Conservation (phyloP, 2,797 vertebrate genomes). For the Protonibea diacanthus region DNA sequence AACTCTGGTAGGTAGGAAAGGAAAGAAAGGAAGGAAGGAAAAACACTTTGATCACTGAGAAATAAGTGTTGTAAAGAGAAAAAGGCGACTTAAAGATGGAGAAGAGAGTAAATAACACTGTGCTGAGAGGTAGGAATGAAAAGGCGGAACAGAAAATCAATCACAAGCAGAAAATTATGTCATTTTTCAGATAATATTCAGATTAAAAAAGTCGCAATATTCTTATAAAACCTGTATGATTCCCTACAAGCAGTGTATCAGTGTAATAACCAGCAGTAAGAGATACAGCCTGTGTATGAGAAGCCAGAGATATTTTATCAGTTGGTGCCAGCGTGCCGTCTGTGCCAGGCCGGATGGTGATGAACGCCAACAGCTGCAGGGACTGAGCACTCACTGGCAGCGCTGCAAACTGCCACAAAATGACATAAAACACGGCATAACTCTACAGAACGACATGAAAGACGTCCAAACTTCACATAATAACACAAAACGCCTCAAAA, state of each 20-base stretch:
- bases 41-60: background rate
- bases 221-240: background rate
- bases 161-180: background rate
- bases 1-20: constrained; percentile 90
- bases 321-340: constrained; percentile 45
- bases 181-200: background rate
- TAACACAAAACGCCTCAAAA: background rate
- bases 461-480: background rate
- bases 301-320: constrained; percentile 53
- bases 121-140: background rate
- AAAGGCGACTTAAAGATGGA: background rate
- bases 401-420: constrained; percentile 15
- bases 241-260: background rate
- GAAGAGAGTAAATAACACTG: background rate
- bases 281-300: constrained; percentile 19
- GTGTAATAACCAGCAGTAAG: constrained; percentile 12
- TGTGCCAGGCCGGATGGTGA: constrained; percentile 40
- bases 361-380: constrained; percentile 65
- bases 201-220: background rate
- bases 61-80: background rate
- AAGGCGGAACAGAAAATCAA: background rate
- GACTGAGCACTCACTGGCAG: constrained; percentile 41
- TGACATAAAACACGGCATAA: constrained; percentile 32
- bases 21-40: background rate
- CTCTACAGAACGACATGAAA: constrained; percentile 9